Conservation (phyloP, 2,797 vertebrate species). For the Sebastes iracundus region DNA sequence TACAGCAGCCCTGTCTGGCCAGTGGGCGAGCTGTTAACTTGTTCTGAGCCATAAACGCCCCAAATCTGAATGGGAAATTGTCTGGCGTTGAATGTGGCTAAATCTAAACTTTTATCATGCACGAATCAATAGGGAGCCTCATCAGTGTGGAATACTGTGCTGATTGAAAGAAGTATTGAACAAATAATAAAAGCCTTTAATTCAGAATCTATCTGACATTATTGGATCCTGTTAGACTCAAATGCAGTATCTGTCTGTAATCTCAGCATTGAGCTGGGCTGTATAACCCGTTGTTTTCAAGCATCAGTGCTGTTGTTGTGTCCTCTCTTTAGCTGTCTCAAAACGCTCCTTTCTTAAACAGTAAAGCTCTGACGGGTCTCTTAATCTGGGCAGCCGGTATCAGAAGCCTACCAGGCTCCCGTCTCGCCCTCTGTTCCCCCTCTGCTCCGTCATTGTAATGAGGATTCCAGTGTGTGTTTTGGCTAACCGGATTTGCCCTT, state of each 20-base stretch:
- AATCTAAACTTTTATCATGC: constrained; percentile 41
- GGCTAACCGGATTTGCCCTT: constrained; percentile 66
- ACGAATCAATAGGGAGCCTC: constrained; percentile 40
- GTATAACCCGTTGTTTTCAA: constrained; percentile 24
- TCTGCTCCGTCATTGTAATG: constrained; percentile 48
- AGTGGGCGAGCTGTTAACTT: constrained; percentile 58
- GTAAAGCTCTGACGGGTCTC: constrained; percentile 51
- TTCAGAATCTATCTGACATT: constrained; percentile 33
- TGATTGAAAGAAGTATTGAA: constrained; percentile 39
- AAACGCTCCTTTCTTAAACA: constrained; percentile 51
- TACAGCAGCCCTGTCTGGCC: constrained; percentile 64
- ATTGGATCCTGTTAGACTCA: constrained; percentile 13
- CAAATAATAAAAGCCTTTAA: constrained; percentile 27
- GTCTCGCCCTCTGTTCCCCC: constrained; percentile 26
- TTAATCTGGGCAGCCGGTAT: constrained; percentile 60
- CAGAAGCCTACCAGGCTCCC: constrained; percentile 44
- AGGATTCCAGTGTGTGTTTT: constrained; percentile 63
- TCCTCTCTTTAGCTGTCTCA: constrained; percentile 29
- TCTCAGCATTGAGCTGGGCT: constrained; percentile 40
- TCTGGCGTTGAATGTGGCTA: constrained; percentile 35
- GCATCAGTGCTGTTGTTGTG: constrained; percentile 14
- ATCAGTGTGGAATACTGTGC: constrained; percentile 22
- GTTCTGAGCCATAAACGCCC: constrained; percentile 33
- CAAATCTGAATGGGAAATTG: constrained; percentile 58
- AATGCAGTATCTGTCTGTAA: constrained; percentile 32